A percentile compares a stretch with the other conserved stretches of the same genome.
These are phyloP conservation scores for Dryobotodes eremita DNA, from an alignment of 2,888 invertebrate species.

Conservation along the genomic window DNA sequence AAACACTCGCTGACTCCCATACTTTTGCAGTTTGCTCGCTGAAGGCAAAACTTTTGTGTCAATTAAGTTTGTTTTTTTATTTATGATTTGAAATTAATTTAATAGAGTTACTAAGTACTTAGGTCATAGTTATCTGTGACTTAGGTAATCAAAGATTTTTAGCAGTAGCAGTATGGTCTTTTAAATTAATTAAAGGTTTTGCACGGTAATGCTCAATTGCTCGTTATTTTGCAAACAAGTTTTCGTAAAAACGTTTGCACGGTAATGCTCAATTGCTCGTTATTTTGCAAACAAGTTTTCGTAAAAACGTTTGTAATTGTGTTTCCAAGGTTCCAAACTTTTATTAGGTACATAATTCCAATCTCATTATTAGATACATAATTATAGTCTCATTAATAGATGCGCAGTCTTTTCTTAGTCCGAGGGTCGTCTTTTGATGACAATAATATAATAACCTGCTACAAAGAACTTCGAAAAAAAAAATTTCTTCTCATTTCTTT, in stretches of 20 bases:
- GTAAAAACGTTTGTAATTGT: neutral
- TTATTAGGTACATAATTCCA: neutral
- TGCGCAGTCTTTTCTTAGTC: neutral
- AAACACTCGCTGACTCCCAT: constrained; percentile 5
- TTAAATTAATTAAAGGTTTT: neutral
- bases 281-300: neutral
- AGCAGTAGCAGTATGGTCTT: neutral
- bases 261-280: neutral
- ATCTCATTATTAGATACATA: neutral
- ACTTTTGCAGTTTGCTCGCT: too few relatives aligned
- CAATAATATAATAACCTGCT: too few relatives aligned
- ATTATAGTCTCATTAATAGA: neutral
- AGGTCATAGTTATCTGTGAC: too few relatives aligned
- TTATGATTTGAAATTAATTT: neutral
- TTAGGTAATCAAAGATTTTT: neutral
- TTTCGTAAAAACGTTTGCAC: neutral
- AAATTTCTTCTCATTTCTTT: too few relatives aligned
- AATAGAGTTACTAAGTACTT: neutral
- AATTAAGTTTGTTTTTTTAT: neutral
- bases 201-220: neutral
- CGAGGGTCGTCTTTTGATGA: neutral
- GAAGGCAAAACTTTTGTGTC: neutral
- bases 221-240: neutral
- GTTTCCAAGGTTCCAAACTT: neutral
- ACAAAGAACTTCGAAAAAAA: neutral